Percentiles rank a stretch among this genome's conserved stretches.
Conservation (phyloP, 2,113 vertebrate genomes). For the Nettapus auritus region DNA sequence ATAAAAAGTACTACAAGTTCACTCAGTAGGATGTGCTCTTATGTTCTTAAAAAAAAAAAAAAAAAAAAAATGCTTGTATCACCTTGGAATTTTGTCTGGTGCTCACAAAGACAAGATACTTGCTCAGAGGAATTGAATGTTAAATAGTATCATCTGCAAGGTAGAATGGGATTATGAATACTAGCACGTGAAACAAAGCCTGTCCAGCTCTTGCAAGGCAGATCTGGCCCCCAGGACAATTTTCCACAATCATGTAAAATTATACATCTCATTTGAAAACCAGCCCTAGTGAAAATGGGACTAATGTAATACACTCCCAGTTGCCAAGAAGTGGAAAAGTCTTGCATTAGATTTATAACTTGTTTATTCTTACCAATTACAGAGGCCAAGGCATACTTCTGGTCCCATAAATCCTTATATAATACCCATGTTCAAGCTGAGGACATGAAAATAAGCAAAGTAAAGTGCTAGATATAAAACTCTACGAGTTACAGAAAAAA, state of each 20-base stretch:
- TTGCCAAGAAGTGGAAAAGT: constrained; percentile 24
- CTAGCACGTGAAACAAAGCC: not conserved
- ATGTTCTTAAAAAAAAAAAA: not conserved
- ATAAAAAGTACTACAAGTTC: not conserved
- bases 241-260: not conserved
- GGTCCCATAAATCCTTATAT: not conserved
- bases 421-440: not conserved
- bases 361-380: constrained; percentile 1
- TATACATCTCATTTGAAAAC: not conserved
- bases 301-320: constrained; percentile 15
- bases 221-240: constrained; percentile 4
- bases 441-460: constrained; percentile 12
- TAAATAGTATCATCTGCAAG: not conserved
- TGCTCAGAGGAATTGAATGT: not conserved
- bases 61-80: rapidly evolving
- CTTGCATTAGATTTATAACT: constrained; percentile 18
- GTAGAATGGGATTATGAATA: not conserved
- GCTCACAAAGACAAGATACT: not conserved
- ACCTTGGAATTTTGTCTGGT: not conserved
- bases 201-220: not conserved
- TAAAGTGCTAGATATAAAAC: not conserved
- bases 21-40: not conserved
- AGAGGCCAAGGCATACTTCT: not conserved
- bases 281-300: not conserved
- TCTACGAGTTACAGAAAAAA: not conserved